phyloP scores from a whole-genome alignment of 2,888 invertebrate species.

The Nemotelus nigrinus region DNA sequence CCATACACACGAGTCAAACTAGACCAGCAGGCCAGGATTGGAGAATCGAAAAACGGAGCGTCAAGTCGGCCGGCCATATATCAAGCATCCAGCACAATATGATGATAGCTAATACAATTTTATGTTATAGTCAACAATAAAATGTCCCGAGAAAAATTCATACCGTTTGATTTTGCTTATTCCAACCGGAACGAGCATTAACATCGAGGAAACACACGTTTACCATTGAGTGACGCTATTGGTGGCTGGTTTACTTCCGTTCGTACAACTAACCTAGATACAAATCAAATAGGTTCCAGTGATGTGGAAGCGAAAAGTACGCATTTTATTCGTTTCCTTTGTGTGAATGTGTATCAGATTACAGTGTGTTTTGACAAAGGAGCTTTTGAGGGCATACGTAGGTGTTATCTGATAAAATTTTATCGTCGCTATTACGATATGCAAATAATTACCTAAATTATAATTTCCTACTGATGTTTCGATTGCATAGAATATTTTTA shows the following conservation, averaged over 20 bases:
- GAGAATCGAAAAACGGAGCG: no score
- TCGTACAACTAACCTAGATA: not conserved
- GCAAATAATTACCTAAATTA: no score
- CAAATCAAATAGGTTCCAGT: conserved; percentile 8
- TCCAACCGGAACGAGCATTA: not conserved
- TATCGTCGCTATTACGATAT: no score
- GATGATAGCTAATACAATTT: conserved; percentile 19
- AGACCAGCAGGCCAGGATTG: no score
- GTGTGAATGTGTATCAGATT: not conserved
- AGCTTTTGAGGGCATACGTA: not conserved
- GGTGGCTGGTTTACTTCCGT: not conserved
- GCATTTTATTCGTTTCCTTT: not conserved
- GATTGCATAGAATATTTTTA: no score
- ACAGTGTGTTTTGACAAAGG: not conserved
- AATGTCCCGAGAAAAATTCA: not conserved
- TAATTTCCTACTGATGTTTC: no score
- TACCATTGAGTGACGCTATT: not conserved
- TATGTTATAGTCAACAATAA: conserved; percentile 8
- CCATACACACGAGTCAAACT: no score
- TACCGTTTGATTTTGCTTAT: not conserved
- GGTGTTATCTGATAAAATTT: no score
- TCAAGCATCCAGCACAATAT: not conserved
- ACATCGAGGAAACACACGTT: not conserved
- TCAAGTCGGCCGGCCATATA: not conserved
- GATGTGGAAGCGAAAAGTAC: conserved; percentile 5